Base-by-base conservation (phyloP, 2,113 vertebrate species). In the Brachyistius frenatus region DNA sequence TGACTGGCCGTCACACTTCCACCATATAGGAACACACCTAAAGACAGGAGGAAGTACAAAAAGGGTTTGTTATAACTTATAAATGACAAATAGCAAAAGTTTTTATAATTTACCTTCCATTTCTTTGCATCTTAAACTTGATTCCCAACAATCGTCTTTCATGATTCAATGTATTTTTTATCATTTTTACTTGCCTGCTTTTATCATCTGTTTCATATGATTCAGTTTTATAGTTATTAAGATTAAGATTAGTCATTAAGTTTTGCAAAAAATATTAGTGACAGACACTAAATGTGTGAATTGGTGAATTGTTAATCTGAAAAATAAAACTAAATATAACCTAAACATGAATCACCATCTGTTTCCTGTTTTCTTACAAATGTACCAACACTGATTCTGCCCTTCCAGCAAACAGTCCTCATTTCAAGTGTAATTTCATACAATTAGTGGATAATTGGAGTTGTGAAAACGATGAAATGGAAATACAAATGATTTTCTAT, bases 21-120 rank as follows among this genome's bases (percentile, higher is more conserved):
- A 93, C 93, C 93, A 94, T 72, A 94, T 93, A 0, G 93, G 87
- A 65, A 94, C 66, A 39, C 93, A 94, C 65, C 92, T 94, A 0
- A 37, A 5, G 44, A 54, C 7, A 35, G 69, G 23, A 63, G 50
- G n/a, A 4, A 16, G 7, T 23, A 23, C 23, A 23, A 23, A 8
- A 52, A 23, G 1, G 7, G n/a, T 52, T 13, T 13, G 10, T 13
- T 44, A 52, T 23, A 23, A 14, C 16, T 2, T n/a, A 2, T 46
- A 37, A 52, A 64, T 5, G n/a, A 16, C 15, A 35, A 47, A 46
- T 35, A 16, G 23, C 36, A 55, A 32, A 5, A 14, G 4, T 36
- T 36, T 33, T 13, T 23, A 30, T 23, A 53, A 53, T 7, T 7
- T 32, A 23, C 15, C 2, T 52, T 23, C 13, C 7, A 1, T 16